Conservation (phyloP, 92 coral and sea anemone genomes). For the Ricordea florida region DNA sequence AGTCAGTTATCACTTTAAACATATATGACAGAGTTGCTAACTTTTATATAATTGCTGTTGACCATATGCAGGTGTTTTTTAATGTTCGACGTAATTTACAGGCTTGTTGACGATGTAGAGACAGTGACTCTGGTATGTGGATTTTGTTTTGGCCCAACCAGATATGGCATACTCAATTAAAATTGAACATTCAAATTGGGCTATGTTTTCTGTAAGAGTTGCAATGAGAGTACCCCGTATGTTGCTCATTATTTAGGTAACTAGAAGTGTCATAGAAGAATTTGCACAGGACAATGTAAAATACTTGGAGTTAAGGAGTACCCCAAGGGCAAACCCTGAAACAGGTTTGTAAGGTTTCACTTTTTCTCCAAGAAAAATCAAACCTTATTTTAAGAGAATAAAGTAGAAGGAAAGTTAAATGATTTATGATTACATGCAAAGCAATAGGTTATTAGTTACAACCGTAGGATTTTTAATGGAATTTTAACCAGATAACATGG, state of each 20-base stretch:
- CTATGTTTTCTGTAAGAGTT: too few relatives aligned
- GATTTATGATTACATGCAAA: too few relatives aligned
- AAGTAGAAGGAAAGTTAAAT: too few relatives aligned
- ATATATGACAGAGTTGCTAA: not conserved
- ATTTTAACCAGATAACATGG: too few relatives aligned
- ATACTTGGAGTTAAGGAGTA: constrained; percentile 88
- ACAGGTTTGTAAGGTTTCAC: constrained; percentile 45
- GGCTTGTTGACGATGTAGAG: constrained; percentile 76
- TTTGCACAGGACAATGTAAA: constrained; percentile 85
- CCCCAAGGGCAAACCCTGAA: constrained; percentile 80
- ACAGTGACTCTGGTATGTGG: constrained; percentile 73
- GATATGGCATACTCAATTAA: too few relatives aligned
- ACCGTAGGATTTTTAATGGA: too few relatives aligned
- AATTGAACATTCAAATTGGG: too few relatives aligned
- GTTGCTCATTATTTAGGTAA: constrained; percentile 52
- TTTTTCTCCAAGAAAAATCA: too few relatives aligned
- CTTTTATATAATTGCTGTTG: not conserved
- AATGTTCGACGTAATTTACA: constrained; percentile 77
- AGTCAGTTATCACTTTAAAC: not conserved
- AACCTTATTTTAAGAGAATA: too few relatives aligned
- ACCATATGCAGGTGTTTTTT: constrained; percentile 62
- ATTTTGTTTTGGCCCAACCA: not conserved
- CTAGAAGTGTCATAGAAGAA: constrained; percentile 85
- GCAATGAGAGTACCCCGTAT: too few relatives aligned
- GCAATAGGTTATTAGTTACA: not conserved